A percentile compares a stretch with the other conserved stretches of the same genome.
Evolutionary conservation across 2,113 vertebrate species (phyloP).

Genomic region (Semnopithecus entellus): DNA sequence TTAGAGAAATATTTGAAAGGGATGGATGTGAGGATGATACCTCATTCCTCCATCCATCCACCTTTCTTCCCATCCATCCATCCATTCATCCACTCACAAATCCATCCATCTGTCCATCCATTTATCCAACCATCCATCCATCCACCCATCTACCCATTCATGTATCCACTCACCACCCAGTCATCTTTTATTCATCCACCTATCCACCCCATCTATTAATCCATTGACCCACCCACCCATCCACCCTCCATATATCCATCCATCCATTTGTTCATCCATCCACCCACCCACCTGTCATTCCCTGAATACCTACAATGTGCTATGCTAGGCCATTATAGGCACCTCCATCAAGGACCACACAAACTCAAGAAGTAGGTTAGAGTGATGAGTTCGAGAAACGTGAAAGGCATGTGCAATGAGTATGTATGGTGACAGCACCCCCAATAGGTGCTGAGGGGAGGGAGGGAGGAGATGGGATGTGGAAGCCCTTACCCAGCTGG

Average conservation of each 20-base stretch:
- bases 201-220: background rate
- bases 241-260: background rate
- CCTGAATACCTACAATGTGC: background rate
- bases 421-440: background rate
- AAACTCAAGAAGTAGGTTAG: background rate
- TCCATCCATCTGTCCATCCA: background rate
- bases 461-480: background rate
- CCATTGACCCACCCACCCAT: background rate
- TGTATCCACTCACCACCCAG: too few relatives aligned
- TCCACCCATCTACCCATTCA: background rate
- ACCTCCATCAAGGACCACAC: background rate
- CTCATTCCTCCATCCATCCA: background rate
- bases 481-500: constrained; percentile 74
- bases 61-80: background rate
- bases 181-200: background rate
- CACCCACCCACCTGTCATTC: background rate
- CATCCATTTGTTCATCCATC: background rate
- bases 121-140: background rate
- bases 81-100: background rate
- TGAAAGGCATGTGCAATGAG: background rate
- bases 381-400: background rate
- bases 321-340: background rate
- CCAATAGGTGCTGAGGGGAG: background rate
- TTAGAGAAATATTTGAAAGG: background rate
- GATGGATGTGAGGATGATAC: background rate